Conservation (phyloP, 2,888 invertebrate species). For the Stictocephala bisonia region DNA sequence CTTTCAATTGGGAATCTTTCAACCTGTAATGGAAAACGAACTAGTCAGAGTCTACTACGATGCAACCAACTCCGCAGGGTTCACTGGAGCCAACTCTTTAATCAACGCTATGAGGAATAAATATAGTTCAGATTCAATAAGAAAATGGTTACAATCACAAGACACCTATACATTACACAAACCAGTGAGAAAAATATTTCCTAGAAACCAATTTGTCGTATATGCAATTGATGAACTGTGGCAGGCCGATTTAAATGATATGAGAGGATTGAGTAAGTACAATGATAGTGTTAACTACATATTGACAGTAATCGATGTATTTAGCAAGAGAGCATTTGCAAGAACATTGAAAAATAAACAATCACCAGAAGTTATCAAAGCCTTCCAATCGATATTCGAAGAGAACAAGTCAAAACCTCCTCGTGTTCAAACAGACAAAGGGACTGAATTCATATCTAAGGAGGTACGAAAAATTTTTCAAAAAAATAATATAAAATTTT, state of each 20-base stretch:
- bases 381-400: conserved; percentile 48
- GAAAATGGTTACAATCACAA: conserved; percentile 1
- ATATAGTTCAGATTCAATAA: background rate
- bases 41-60: background rate
- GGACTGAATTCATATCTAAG: conserved; percentile 57
- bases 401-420: conserved; percentile 32
- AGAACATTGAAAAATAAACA: conserved; percentile 56
- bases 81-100: background rate
- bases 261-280: conserved; percentile 36
- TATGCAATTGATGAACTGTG: conserved; percentile 46
- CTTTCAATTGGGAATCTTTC: conserved; percentile 8
- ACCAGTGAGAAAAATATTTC: conserved; percentile 1
- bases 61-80: background rate
- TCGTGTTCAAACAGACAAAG: conserved; percentile 57
- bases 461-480: conserved; percentile 42
- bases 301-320: conserved; percentile 54
- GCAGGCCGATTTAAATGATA: conserved; percentile 7
- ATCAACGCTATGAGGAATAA: background rate
- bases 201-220: conserved; percentile 16
- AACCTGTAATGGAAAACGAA: background rate
- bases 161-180: conserved; percentile 20
- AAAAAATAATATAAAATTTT: conserved; percentile 54
- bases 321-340: conserved; percentile 54
- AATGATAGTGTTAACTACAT: conserved; percentile 51
- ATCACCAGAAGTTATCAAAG: conserved; percentile 44